These are phyloP conservation scores for Sebastes fasciatus DNA, from an alignment of 2,113 vertebrate genomes.

Conservation along the genomic window DNA sequence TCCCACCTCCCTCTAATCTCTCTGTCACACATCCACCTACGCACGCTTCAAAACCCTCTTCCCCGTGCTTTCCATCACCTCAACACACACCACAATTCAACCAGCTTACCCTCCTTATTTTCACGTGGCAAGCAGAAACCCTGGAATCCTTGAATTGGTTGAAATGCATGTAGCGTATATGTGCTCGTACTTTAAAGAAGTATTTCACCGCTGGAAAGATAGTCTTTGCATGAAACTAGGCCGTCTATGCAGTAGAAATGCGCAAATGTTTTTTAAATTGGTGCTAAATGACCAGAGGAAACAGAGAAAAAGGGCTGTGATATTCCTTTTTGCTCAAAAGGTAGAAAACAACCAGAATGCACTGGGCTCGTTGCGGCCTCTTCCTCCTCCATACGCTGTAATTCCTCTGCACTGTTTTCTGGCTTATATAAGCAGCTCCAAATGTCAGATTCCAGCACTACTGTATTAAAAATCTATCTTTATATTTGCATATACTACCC, in stretches of 20 bases:
- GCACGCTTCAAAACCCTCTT: not conserved
- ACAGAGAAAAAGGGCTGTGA: not conserved
- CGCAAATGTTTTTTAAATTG: too few relatives aligned
- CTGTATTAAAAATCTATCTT: too few relatives aligned
- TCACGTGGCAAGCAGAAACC: not conserved
- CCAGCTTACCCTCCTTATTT: not conserved
- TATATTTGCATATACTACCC: too few relatives aligned
- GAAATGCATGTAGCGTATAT: not conserved
- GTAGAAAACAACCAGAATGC: not conserved
- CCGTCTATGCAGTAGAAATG: too few relatives aligned
- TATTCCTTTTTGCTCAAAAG: not conserved
- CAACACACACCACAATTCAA: not conserved
- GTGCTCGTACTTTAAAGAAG: not conserved
- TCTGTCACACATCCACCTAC: not conserved
- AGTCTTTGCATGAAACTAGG: too few relatives aligned
- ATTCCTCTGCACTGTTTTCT: too few relatives aligned
- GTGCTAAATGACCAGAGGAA: not conserved
- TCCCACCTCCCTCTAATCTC: constrained; percentile 58
- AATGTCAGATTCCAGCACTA: too few relatives aligned
- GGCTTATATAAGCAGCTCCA: too few relatives aligned
- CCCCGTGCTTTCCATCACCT: not conserved
- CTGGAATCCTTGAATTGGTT: not conserved
- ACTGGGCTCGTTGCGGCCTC: not conserved
- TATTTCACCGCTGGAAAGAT: too few relatives aligned
- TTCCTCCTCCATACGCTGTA: too few relatives aligned